Evolutionary conservation across 2,888 invertebrate genomes (phyloP).

Genomic region (Folsomia candida): DNA sequence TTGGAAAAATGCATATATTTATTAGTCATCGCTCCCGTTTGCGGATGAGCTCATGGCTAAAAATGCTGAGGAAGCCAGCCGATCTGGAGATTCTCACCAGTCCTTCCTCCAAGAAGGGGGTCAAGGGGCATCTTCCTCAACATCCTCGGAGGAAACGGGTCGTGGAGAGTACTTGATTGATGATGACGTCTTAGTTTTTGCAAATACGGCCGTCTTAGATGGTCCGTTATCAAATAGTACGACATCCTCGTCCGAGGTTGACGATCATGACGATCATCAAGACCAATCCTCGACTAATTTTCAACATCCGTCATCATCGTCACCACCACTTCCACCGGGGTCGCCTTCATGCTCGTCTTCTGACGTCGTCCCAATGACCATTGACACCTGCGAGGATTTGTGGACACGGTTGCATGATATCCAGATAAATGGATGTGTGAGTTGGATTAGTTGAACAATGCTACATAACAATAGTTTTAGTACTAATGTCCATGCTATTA

Average conservation of each 20-base stretch:
- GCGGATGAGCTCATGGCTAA: neutral
- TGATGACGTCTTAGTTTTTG: neutral
- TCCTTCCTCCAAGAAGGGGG: neutral
- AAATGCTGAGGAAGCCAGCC: neutral
- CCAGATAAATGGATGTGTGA: slow-evolving; percentile 56
- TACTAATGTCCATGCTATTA: neutral
- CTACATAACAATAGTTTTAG: neutral
- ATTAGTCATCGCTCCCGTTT: no score
- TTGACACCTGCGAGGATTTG: slow-evolving; percentile 58
- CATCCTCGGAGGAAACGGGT: neutral
- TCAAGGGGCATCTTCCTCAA: neutral
- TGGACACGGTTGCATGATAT: slow-evolving; percentile 58
- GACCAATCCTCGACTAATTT: neutral
- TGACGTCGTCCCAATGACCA: slow-evolving; percentile 57
- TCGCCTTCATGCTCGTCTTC: neutral
- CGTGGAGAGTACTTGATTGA: neutral
- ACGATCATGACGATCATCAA: neutral
- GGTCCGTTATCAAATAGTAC: neutral
- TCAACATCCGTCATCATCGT: neutral
- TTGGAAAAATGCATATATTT: no score
- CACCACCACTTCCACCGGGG: neutral
- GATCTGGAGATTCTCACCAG: neutral
- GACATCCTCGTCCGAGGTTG: neutral
- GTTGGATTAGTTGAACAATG: slow-evolving; percentile 18
- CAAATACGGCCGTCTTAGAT: neutral